Percentiles rank a stretch among this genome's conserved stretches.
These are phyloP conservation scores for Zonitis immaculata DNA, from an alignment of 2,888 invertebrate genomes.

Conservation along the genomic window DNA sequence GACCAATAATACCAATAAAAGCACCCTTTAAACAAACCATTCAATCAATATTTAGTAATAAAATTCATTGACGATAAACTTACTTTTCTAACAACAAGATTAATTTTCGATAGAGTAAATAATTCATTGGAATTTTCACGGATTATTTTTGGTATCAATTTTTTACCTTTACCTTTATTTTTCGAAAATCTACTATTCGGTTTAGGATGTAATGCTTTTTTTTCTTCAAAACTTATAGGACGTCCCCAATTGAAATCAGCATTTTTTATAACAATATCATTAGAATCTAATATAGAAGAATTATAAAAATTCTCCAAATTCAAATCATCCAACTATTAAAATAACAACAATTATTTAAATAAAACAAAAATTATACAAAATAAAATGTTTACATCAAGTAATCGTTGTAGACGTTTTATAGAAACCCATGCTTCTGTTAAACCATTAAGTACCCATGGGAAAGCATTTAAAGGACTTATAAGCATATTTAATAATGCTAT, in stretches of 20 bases:
- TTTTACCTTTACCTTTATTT: constrained; percentile 53
- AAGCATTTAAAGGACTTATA: constrained; percentile 91
- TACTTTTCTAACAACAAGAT: constrained; percentile 49
- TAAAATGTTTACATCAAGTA: constrained; percentile 62
- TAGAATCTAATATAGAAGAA: constrained; percentile 42
- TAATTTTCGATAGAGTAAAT: constrained; percentile 46
- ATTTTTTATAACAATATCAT: constrained; percentile 55
- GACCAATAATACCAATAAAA: constrained; percentile 81
- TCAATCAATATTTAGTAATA: too few species aligned
- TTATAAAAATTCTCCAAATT: constrained; percentile 62
- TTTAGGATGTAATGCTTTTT: constrained; percentile 31
- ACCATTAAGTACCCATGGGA: constrained; percentile 98
- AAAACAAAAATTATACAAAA: neutral
- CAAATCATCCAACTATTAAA: constrained; percentile 57
- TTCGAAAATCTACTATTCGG: constrained; percentile 36
- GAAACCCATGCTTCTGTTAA: constrained; percentile 96
- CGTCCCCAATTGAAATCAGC: constrained; percentile 60
- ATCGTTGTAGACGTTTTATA: constrained; percentile 76
- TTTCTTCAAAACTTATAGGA: constrained; percentile 42
- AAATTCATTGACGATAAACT: constrained; percentile 16
- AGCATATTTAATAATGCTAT: constrained; percentile 94
- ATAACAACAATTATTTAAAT: neutral
- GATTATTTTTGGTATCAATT: constrained; percentile 18
- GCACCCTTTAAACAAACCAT: constrained; percentile 56
- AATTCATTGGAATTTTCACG: constrained; percentile 6